These are phyloP conservation scores for Hermaeophaga mercurialis DNA, from an alignment of 2,888 invertebrate genomes.

Conservation along the genomic window DNA sequence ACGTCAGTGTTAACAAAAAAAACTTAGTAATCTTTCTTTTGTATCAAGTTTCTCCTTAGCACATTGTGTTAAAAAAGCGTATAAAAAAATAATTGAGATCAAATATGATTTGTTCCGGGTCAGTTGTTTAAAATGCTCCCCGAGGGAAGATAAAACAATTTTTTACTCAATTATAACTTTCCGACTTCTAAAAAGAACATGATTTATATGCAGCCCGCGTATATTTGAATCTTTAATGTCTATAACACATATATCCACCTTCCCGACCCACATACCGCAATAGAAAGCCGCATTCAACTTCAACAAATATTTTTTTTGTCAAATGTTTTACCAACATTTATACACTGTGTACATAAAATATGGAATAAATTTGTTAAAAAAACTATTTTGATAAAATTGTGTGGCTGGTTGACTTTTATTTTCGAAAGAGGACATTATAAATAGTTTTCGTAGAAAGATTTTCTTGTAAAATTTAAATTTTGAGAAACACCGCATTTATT, in stretches of 20 bases:
- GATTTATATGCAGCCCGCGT: slow-evolving; percentile 14
- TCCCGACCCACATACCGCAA: background rate
- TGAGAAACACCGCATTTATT: too few species aligned
- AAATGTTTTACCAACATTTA: too few species aligned
- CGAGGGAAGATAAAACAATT: slow-evolving; percentile 17
- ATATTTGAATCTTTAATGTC: slow-evolving; percentile 10
- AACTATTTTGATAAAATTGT: too few species aligned
- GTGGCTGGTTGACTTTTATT: too few species aligned
- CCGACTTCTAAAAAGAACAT: slow-evolving; percentile 2
- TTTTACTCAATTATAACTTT: slow-evolving; percentile 24
- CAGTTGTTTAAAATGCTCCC: slow-evolving; percentile 14
- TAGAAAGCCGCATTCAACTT: background rate
- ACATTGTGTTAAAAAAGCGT: slow-evolving; percentile 10
- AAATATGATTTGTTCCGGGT: slow-evolving; percentile 19
- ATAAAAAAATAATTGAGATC: slow-evolving; percentile 9
- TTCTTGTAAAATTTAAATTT: too few species aligned
- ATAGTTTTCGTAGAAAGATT: too few species aligned
- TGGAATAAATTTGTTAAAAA: too few species aligned
- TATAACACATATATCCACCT: slow-evolving; percentile 12
- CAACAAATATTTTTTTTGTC: too few species aligned
- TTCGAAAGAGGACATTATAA: too few species aligned
- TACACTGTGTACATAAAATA: too few species aligned
- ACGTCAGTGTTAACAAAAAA: slow-evolving; percentile 1
- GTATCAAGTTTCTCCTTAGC: slow-evolving; percentile 6
- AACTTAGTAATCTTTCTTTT: slow-evolving; percentile 1